Evolutionary conservation across 1,140 invertebrate genomes (phyloP), one percentile per base, ranked within the genome.

Genomic region (Linepithema humile): DNA sequence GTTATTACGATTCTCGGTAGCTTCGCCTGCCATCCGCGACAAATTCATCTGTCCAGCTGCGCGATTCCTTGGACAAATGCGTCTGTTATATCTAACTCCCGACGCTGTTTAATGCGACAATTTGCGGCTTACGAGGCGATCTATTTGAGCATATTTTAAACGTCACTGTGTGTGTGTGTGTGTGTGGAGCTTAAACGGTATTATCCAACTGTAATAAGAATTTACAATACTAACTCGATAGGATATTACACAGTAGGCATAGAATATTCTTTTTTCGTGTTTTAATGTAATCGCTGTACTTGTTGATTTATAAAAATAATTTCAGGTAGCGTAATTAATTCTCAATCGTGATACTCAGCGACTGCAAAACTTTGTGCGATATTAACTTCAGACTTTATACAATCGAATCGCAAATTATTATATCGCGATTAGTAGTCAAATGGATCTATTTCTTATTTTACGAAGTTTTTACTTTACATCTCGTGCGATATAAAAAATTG

Each of bases 21-120:
- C n/a, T 17, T 12, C 20, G 10, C 6, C 35, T 10, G 70, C 35
- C 69, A 38, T 60, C 23, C 55, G 45, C 48, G 55, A 84, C 67
- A 80, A 84, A 87, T 84, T 87, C 65, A 40, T 29, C 38, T 55
- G 20, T 60, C 45, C 74, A 40, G 2, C 50, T 17, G 29, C 12
- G 10, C 23, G 10, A 85, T 38, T 65, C 7, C n/a, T 67, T 12
- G 43, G 23, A 40, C 29, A 17, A 48, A 15, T 40, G 29, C 32
- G 12, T 48, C 40, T 6, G 29, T 43, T 15, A 5, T 26, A 29
- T 50, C 15, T 64, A 45, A 29, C 38, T 12, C 6, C n/a, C 7
- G 7, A 38, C 15, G 17, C 1, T 15, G 20, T 48, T n/a, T 26
- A 38, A 26, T 45, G 57, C 26, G 9, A 62, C 12, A 29, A 29